Evolutionary conservation across 2,113 vertebrate genomes (phyloP), one percentile per base, ranked within the genome.

Genomic region (Bettongia penicillata): DNA sequence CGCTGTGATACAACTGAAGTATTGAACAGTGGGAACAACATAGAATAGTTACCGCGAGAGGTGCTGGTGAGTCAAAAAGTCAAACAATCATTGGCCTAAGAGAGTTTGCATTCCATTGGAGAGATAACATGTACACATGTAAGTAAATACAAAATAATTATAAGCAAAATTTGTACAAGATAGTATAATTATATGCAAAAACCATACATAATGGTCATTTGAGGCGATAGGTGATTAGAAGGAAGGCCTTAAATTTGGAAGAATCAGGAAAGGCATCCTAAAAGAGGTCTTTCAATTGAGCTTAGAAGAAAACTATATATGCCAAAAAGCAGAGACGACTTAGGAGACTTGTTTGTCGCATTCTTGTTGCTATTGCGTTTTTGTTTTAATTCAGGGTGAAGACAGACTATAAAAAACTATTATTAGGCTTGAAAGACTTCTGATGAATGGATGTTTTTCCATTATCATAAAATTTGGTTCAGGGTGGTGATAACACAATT

Each of bases 391-490:
- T 93, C n/a, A 91, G 11, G 94, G 90, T 52, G 84, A 77, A 92
- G 91, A 4, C 5, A 94, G 8, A 48, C 4, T 43, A 51, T 53
- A 94, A 84, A 84, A 53, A 23, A 14, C 1, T 8, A 77, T 37
- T 89, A 37, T 37, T 89, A 37, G 93, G 11, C 53, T 14, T 28
- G 96, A 94, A 31, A 1, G 22, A 1, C 91, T 92, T 91, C 22
- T 95, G 61, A 92, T 0, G 90, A 91, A 96, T 92, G 89, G 57
- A 43, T 55, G 90, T 89, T 90, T 77, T 91, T 90, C 28, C 48
- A 22, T 77, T 92, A 89, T 93, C 6, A 61, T 90, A 50, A 94
- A 95, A 93, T 93, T 92, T 91, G 14, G 25, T 68, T 37, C 8
- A 11, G 31, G 49, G 24, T 22, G 91, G 12, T 28, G n/a, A 50